phyloP scores from a whole-genome alignment of 2,888 invertebrate species.

The Ethmia dodecea region DNA sequence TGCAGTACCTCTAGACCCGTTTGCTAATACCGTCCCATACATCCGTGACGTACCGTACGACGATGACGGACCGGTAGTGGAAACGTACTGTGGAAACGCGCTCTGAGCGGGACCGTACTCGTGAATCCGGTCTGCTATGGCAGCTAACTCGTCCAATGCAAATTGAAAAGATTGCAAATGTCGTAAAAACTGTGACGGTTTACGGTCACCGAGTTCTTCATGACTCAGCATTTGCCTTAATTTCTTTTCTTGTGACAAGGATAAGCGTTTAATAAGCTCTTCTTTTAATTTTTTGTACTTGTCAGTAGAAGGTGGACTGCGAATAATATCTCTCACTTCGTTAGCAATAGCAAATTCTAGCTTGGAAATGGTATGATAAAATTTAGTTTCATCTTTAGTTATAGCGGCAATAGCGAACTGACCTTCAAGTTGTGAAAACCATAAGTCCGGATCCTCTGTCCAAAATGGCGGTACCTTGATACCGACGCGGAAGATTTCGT shows the following conservation, averaged over 20 bases:
- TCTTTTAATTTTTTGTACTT: not conserved
- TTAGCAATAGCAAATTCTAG: conserved; percentile 8
- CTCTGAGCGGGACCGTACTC: conserved; percentile 1
- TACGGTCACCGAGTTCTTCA: conserved; percentile 12
- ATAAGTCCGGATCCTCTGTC: conserved; percentile 10
- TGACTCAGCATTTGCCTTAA: conserved; percentile 6
- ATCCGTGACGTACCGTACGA: too few species aligned
- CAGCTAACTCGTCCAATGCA: not conserved
- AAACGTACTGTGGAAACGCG: too few species aligned
- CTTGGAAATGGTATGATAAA: conserved; percentile 9
- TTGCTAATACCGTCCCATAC: too few species aligned
- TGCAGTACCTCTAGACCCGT: too few species aligned
- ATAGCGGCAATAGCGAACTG: conserved; percentile 10
- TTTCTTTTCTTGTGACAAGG: conserved; percentile 2
- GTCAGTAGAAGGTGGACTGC: conserved; percentile 6
- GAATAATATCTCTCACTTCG: conserved; percentile 17
- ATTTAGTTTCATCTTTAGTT: conserved; percentile 10
- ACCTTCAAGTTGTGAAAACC: conserved; percentile 13
- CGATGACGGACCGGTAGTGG: too few species aligned
- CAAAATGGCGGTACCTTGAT: conserved; percentile 11
- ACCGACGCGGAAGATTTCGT: conserved; percentile 4
- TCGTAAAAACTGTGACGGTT: too few species aligned
- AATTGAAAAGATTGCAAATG: not conserved
- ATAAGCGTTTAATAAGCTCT: conserved; percentile 5
- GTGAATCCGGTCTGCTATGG: not conserved